These are phyloP conservation scores for Phenganax subtilis DNA, from an alignment of 92 coral and sea anemone genomes.

Conservation along the genomic window DNA sequence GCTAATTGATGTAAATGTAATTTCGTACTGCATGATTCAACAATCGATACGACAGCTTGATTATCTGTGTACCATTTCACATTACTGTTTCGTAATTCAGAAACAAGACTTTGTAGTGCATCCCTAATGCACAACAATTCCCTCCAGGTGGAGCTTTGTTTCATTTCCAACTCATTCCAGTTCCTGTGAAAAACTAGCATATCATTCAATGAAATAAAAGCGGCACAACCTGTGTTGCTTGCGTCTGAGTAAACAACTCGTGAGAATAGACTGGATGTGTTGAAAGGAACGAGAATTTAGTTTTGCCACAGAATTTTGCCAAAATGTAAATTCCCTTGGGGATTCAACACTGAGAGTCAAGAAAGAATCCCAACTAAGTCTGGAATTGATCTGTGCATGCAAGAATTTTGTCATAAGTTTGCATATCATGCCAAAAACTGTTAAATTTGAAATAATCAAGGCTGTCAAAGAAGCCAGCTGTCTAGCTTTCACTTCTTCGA, in stretches of 20 bases:
- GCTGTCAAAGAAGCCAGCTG: constrained; percentile 55
- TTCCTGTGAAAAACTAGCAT: constrained; percentile 43
- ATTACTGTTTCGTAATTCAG: not conserved
- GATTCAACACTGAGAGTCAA: constrained; percentile 31
- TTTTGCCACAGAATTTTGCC: constrained; percentile 27
- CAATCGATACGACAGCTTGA: constrained; percentile 47
- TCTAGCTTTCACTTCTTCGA: constrained; percentile 34
- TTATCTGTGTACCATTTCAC: constrained; percentile 60
- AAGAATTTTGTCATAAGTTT: constrained; percentile 49
- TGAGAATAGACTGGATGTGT: constrained; percentile 17
- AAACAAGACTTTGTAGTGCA: constrained; percentile 42
- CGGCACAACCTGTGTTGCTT: constrained; percentile 57
- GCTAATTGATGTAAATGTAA: constrained; percentile 46
- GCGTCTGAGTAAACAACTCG: constrained; percentile 55
- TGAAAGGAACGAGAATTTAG: constrained; percentile 39
- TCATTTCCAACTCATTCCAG: constrained; percentile 48
- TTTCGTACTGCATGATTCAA: constrained; percentile 57
- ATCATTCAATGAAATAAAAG: constrained; percentile 43
- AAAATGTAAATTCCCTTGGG: constrained; percentile 42
- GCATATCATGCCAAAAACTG: constrained; percentile 47
- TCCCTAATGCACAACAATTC: constrained; percentile 44
- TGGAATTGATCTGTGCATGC: constrained; percentile 27
- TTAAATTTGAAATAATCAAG: constrained; percentile 44
- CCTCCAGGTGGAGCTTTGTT: constrained; percentile 58
- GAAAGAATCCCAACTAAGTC: constrained; percentile 43